A percentile compares a stretch with the other conserved stretches of the same genome.
These are phyloP conservation scores for Drosophila infuscata DNA, from an alignment of 2,888 invertebrate genomes.

Conservation along the genomic window DNA sequence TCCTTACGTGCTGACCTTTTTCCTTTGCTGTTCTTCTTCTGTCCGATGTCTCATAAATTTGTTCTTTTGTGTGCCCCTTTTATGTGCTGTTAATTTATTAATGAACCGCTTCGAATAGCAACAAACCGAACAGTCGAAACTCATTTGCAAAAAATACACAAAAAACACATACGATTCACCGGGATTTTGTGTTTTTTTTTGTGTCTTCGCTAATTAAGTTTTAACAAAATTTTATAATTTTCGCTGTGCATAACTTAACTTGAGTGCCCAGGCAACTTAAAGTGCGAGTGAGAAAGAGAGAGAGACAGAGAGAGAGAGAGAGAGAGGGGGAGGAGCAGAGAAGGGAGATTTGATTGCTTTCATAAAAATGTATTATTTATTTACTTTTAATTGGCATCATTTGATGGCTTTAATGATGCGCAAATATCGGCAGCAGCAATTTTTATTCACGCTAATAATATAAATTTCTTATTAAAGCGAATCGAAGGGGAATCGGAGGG, in stretches of 20 bases:
- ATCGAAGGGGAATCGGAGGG: neutral
- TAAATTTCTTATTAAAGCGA: slow-evolving; percentile 61
- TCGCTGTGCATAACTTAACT: slow-evolving; percentile 67
- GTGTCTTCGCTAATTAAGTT: slow-evolving; percentile 73
- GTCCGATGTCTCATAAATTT: slow-evolving; percentile 51
- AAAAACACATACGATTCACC: slow-evolving; percentile 32
- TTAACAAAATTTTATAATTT: slow-evolving; percentile 77
- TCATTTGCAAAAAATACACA: slow-evolving; percentile 53
- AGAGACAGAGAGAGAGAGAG: neutral
- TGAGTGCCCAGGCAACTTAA: slow-evolving; percentile 8
- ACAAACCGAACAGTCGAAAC: slow-evolving; percentile 36
- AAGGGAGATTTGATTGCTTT: slow-evolving; percentile 66
- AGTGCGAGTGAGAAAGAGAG: neutral
- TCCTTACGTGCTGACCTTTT: slow-evolving; percentile 38
- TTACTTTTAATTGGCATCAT: slow-evolving; percentile 80
- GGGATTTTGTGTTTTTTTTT: slow-evolving; percentile 37
- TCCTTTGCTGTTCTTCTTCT: slow-evolving; percentile 22
- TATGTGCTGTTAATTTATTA: slow-evolving; percentile 75
- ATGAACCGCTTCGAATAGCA: slow-evolving; percentile 61
- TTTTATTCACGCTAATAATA: slow-evolving; percentile 77
- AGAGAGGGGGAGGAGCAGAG: neutral
- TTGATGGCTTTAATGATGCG: slow-evolving; percentile 78
- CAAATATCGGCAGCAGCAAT: slow-evolving; percentile 73
- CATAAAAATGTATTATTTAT: slow-evolving; percentile 80
- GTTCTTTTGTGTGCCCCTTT: slow-evolving; percentile 53